phyloP scores from a whole-genome alignment of 2,113 vertebrate genomes.

The Pangasianodon hypophthalmus region DNA sequence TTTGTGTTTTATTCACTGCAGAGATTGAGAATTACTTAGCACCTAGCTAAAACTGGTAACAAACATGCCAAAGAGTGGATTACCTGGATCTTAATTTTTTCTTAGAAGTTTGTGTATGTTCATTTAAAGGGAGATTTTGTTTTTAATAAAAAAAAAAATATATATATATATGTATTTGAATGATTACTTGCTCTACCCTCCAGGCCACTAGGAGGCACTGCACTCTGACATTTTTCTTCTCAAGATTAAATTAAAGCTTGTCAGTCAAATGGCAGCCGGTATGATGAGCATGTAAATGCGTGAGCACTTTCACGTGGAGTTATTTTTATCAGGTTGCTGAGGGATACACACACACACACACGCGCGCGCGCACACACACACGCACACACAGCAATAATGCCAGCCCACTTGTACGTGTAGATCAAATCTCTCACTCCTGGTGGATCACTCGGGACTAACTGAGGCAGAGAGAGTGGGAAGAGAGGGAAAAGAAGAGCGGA shows the following conservation, averaged over 20 bases:
- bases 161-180: too few species aligned
- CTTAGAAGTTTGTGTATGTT: neutral
- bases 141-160: neutral
- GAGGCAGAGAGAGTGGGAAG: conserved; percentile 49
- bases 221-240: neutral
- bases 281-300: neutral
- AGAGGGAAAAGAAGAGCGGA: conserved; percentile 60
- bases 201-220: neutral
- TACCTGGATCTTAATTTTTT: neutral
- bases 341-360: neutral
- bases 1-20: neutral
- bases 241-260: neutral
- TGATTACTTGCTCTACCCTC: neutral
- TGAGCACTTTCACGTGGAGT: neutral
- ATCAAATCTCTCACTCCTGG: conserved; percentile 26
- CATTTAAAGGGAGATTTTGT: neutral
- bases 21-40: neutral
- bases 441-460: conserved; percentile 34
- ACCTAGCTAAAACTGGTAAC: neutral
- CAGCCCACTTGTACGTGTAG: neutral
- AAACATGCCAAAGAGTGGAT: neutral
- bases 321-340: conserved; percentile 42
- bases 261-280: neutral
- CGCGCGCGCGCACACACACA: neutral
- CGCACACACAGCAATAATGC: conserved; percentile 2